Evolutionary conservation across 1,140 invertebrate species (phyloP), one percentile per base, ranked within the genome.

Genomic region (Stegodyphus dumicola): DNA sequence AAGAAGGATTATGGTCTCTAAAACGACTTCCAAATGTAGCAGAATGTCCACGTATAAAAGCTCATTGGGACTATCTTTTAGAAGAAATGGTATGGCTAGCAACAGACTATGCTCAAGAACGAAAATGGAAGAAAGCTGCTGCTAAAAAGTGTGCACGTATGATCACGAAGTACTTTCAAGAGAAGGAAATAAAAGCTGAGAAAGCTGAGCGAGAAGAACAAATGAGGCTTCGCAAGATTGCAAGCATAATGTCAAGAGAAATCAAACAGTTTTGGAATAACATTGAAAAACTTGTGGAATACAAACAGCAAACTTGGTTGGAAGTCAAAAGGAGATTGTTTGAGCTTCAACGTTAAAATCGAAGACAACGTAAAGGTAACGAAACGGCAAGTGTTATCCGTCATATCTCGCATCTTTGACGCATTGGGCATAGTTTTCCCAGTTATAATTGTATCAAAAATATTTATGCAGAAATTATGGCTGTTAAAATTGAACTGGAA

Each of bases 1-100:
- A 91, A 88, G 95, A 98, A 89, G 97, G 98, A 51, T 91, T 99
- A 88, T 99, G 97, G 98, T 95, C 96, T 69, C 95, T 97, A 89
- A 94, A 95, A 90, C 92, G 97, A 87, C 92, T 99, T 89, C 97
- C 97, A 5, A 98, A 98, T 92, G 93, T 98, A 48, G 94, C 96
- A 89, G 97, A 99, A 92, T 95, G 96, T 81, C 93, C 94, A 66
- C 92, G 97, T 88, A 92, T 93, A 17, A 99, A 99, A 92, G 94
- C 95, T n/a, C 98, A 99, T 90, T 99, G 98, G 98, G 98, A 99
- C 90, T 99, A 98, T 91, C 92, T 99, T 73, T 90, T 99, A 10
- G 98, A 99, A 91, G 98, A 99, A 91, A 99, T 99, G 96, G 94
- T 95, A 48, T 99, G 98, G 98, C 92, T 99, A 76, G 96, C 97